Percentiles rank a stretch among this genome's conserved stretches.
Conservation (phyloP, 2,888 invertebrate species). For the Boloria euphrosyne region DNA sequence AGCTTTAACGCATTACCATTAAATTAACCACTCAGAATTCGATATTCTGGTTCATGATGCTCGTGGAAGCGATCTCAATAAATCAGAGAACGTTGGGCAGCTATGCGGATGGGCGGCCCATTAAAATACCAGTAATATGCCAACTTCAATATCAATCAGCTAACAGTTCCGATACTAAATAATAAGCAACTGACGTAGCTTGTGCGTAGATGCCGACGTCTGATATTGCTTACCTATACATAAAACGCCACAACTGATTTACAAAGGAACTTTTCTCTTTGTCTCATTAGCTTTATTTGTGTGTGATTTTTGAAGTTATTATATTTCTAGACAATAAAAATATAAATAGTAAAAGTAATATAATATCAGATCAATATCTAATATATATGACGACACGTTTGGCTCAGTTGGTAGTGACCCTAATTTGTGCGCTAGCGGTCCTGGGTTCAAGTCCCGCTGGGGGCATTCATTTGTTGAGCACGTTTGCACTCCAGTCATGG, state of each 20-base stretch:
- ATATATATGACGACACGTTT: too few relatives aligned
- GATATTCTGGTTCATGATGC: slow-evolving; percentile 59
- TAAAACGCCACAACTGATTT: neutral
- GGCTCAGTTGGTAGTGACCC: too few relatives aligned
- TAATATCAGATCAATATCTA: too few relatives aligned
- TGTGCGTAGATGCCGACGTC: slow-evolving; percentile 52
- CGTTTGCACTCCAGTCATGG: too few relatives aligned
- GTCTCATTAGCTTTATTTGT: too few relatives aligned
- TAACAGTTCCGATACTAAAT: slow-evolving; percentile 59
- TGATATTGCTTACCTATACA: neutral
- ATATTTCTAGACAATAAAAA: too few relatives aligned
- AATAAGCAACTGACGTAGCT: slow-evolving; percentile 52
- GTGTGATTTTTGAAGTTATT: too few relatives aligned
- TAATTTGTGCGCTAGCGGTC: too few relatives aligned
- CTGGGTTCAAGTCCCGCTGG: too few relatives aligned
- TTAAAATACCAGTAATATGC: slow-evolving; percentile 74
- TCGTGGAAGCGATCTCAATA: slow-evolving; percentile 61
- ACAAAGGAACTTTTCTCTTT: neutral
- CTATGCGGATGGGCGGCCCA: slow-evolving; percentile 70
- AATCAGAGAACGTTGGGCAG: slow-evolving; percentile 71
- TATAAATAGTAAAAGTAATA: too few relatives aligned
- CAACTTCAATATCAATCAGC: slow-evolving; percentile 65
- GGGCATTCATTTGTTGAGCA: too few relatives aligned
- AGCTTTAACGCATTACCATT: slow-evolving; percentile 58
- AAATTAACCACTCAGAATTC: slow-evolving; percentile 61